Base-by-base conservation (phyloP, 2,888 invertebrate genomes). In the Sinodicranocentrus sp. region DNA sequence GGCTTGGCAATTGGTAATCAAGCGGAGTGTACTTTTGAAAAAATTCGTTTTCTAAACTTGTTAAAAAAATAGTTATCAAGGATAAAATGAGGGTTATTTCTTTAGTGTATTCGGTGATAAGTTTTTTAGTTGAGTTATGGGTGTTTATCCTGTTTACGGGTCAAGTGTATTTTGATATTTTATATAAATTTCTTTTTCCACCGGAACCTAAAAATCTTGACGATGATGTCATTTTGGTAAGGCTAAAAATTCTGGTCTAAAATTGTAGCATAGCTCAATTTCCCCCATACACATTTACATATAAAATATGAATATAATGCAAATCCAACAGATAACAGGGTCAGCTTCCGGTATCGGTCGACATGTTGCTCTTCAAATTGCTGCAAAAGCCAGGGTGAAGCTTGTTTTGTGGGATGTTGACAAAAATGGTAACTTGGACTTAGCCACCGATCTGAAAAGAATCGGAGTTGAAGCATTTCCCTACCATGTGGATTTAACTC, bases 341-440 rank as follows among this genome's bases (percentile, higher is more conserved):
- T 92, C 94, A 44, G 94, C 94, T 48, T 91, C 93, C 88, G 94
- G 94, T 15, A 92, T 94, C 2, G 94, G 94, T 0, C 91, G 92
- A 78, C 93, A 94, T 89, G 90, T 94, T 84, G 93, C 94, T 0
- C 90, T 93, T 83, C 93, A 93, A 88, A 90, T 94, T 78, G 92
- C 93, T 0, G 91, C 91, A 13, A 72, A 85, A 39, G 57, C 86
- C 0, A 93, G 93, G 52, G 93, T 93, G 0, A 91, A 90, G 61
- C 92, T 94, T 0, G 92, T 95, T 0, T 93, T 95, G 84, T 93
- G 94, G 84, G 95, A 95, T 89, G 92, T 93, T 65, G 93, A 94
- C 89, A 90, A 91, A 78, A 89, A 88, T 2, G 91, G 90, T 61
- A 94, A 93, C 88, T 90, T 91, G 59, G 90, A 90, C 1, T 92